phyloP scores from a whole-genome alignment of 2,113 vertebrate species.

The Carettochelys insculpta region DNA sequence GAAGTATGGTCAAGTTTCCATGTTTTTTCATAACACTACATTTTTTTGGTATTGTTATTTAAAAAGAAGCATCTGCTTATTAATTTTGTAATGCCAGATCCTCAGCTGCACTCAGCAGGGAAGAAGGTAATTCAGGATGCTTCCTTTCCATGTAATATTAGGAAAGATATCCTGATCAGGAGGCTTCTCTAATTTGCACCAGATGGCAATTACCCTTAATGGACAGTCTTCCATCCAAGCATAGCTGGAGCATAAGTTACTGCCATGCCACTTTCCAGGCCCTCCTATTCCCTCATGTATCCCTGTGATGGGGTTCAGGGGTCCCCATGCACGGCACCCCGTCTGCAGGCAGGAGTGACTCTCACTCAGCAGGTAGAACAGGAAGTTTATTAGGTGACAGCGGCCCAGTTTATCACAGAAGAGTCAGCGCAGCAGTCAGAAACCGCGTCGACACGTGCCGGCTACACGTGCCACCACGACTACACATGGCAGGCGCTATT shows the following conservation, averaged over 20 bases:
- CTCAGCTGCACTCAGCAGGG: background rate
- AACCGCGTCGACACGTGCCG: too few relatives aligned
- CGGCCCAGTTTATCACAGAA: too few relatives aligned
- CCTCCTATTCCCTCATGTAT: background rate
- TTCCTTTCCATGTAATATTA: background rate
- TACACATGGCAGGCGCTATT: too few relatives aligned
- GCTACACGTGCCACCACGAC: too few relatives aligned
- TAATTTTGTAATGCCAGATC: background rate
- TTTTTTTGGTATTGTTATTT: background rate
- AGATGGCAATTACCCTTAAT: background rate
- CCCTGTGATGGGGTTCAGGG: too few relatives aligned
- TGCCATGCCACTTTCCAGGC: background rate
- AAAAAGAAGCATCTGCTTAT: background rate
- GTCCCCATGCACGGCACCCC: too few relatives aligned
- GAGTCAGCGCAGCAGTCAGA: too few relatives aligned
- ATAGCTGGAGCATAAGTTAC: background rate
- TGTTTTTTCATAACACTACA: background rate
- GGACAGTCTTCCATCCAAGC: background rate
- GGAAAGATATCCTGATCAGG: background rate
- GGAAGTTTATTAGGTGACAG: too few relatives aligned
- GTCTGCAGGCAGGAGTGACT: too few relatives aligned
- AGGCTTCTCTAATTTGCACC: background rate
- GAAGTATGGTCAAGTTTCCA: background rate
- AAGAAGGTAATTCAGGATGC: background rate
- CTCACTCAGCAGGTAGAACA: too few relatives aligned